Conservation (phyloP, 2,797 vertebrate genomes). For the Falco peregrinus region DNA sequence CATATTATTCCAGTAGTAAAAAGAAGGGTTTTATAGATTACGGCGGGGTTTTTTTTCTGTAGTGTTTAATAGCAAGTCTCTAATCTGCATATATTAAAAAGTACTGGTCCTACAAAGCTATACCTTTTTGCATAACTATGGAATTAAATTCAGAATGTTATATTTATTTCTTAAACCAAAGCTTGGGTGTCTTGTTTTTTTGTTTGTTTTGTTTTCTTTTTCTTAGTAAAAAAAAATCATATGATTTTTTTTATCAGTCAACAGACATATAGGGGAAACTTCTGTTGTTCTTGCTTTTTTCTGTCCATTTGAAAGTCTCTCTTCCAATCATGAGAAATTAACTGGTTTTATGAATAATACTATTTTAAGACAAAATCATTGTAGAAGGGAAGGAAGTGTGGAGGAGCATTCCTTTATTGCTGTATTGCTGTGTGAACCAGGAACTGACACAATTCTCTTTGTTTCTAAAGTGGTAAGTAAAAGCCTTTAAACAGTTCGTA, state of each 20-base stretch:
- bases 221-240: not conserved
- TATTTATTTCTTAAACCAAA: not conserved
- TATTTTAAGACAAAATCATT: not conserved
- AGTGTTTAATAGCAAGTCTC: not conserved
- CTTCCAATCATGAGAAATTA: not conserved
- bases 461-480: not conserved
- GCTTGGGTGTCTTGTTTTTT: too few species aligned
- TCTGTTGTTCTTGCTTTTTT: not conserved
- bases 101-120: not conserved
- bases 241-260: not conserved
- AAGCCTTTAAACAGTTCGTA: not conserved
- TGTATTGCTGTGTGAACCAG: not conserved
- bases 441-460: rapidly evolving
- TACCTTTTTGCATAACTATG: not conserved
- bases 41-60: not conserved
- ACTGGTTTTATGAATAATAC: not conserved
- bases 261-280: not conserved
- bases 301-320: not conserved
- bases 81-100: not conserved
- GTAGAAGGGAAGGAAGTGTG: not conserved
- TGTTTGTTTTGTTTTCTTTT: not conserved
- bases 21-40: not conserved
- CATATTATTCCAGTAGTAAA: not conserved
- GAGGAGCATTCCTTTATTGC: not conserved
- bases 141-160: not conserved